Conservation (phyloP, 1,140 invertebrate species). For the Magallana ariakensis region DNA sequence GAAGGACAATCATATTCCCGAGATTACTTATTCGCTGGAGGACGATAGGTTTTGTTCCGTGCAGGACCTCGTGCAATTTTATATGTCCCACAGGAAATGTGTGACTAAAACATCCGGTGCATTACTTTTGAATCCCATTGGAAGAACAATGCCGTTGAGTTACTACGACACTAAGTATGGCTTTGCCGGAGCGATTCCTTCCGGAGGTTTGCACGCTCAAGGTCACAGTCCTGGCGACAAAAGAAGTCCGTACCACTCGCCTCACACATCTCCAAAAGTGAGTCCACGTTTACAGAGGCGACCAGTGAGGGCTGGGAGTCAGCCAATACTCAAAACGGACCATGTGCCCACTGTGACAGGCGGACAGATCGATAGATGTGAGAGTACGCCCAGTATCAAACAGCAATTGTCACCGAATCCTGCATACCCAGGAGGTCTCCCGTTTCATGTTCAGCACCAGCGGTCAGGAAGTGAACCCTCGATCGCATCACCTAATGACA, state of each 20-base stretch:
- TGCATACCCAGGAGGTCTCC: neutral
- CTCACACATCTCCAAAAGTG: slow-evolving; percentile 56
- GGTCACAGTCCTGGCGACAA: slow-evolving; percentile 55
- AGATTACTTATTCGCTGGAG: slow-evolving; percentile 95
- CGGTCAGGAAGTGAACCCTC: slow-evolving; percentile 82
- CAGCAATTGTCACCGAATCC: neutral
- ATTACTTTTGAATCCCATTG: slow-evolving; percentile 88
- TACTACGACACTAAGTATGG: slow-evolving; percentile 84
- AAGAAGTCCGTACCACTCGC: slow-evolving; percentile 64
- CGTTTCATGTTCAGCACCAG: slow-evolving; percentile 61
- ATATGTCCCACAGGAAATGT: slow-evolving; percentile 92
- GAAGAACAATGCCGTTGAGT: slow-evolving; percentile 85
- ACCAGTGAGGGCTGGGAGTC: slow-evolving; percentile 67
- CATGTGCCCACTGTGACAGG: slow-evolving; percentile 27
- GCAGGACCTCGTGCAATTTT: slow-evolving; percentile 94
- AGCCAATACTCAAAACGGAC: slow-evolving; percentile 67
- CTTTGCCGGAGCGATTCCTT: slow-evolving; percentile 61
- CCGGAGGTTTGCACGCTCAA: slow-evolving; percentile 56
- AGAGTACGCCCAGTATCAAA: slow-evolving; percentile 70
- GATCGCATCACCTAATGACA: slow-evolving; percentile 72
- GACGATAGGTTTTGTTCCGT: slow-evolving; percentile 96
- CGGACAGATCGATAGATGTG: slow-evolving; percentile 67
- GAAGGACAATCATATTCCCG: slow-evolving; percentile 86
- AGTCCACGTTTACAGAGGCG: slow-evolving; percentile 64
- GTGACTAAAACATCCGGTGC: slow-evolving; percentile 93